These are phyloP conservation scores for Urophycis tenuis DNA, from an alignment of 2,797 vertebrate genomes.

Conservation along the genomic window DNA sequence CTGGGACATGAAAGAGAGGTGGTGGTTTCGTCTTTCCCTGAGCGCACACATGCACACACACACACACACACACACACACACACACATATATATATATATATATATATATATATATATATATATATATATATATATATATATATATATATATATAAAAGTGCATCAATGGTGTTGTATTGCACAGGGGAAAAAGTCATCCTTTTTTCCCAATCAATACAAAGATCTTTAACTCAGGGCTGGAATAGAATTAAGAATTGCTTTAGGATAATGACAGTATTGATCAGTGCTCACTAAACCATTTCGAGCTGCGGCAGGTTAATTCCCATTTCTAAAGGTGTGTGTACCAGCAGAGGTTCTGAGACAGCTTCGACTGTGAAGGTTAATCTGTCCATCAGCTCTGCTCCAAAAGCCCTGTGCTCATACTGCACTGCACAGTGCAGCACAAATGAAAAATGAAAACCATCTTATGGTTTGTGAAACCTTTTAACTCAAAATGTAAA, in stretches of 20 bases:
- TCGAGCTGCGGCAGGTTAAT: conserved; percentile 56
- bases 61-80: too few species aligned
- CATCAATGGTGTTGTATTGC: conserved; percentile 24
- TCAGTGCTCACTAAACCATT: conserved; percentile 54
- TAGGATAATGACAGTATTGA: conserved; percentile 68
- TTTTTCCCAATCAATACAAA: conserved; percentile 59
- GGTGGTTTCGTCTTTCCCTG: conserved; percentile 37
- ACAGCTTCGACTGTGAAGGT: conserved; percentile 33
- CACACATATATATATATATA: not conserved
- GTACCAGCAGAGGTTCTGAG: conserved; percentile 40
- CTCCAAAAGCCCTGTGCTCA: conserved; percentile 5
- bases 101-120: not conserved
- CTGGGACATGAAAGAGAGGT: conserved; percentile 58
- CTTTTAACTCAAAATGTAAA: not conserved
- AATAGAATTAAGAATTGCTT: conserved; percentile 69
- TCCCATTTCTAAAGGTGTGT: conserved; percentile 55
- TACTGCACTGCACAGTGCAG: conserved; percentile 6
- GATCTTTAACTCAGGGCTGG: conserved; percentile 59
- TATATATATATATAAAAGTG: not conserved
- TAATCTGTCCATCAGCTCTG: conserved; percentile 30
- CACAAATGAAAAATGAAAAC: too few species aligned
- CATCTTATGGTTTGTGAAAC: too few species aligned
- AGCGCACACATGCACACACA: not conserved
- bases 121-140: not conserved
- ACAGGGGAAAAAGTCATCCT: conserved; percentile 42